phyloP scores from a whole-genome alignment of 2,888 invertebrate genomes.

The Reticulitermes lucifugus region DNA sequence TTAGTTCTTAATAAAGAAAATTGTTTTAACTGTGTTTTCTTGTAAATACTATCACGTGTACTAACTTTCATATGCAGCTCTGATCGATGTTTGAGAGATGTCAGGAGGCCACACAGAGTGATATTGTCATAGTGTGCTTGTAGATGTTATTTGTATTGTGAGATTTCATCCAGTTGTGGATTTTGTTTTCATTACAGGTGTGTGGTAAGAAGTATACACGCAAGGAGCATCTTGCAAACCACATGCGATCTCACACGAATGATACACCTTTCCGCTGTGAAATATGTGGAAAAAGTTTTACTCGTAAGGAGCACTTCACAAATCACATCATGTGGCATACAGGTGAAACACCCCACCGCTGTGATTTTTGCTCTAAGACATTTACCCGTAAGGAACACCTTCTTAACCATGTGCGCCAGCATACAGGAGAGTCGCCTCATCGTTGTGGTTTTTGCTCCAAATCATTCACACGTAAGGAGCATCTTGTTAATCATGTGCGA shows the following conservation, averaged over 20 bases:
- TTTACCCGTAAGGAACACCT: conserved; percentile 83
- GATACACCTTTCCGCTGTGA: conserved; percentile 60
- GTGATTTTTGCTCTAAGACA: conserved; percentile 83
- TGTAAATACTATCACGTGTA: too few species aligned
- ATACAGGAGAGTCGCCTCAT: conserved; percentile 65
- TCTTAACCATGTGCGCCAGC: conserved; percentile 81
- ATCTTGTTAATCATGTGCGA: conserved; percentile 59
- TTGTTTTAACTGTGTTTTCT: too few species aligned
- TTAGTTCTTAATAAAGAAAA: too few species aligned
- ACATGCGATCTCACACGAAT: conserved; percentile 59
- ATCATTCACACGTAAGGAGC: conserved; percentile 58
- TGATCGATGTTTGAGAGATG: too few species aligned
- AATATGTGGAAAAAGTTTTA: conserved; percentile 76
- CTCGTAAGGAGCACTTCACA: conserved; percentile 90
- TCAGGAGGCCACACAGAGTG: too few species aligned
- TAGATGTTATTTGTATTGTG: neutral
- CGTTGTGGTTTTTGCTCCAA: conserved; percentile 57
- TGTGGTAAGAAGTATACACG: conserved; percentile 61
- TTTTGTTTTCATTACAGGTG: conserved; percentile 54
- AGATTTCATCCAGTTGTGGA: neutral
- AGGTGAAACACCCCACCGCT: conserved; percentile 82
- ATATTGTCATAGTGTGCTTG: too few species aligned
- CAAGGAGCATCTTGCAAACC: conserved; percentile 60
- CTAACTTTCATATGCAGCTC: too few species aligned
- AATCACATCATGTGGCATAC: conserved; percentile 93